A percentile compares a stretch with the other conserved stretches of the same genome.
Conservation (phyloP, 2,113 vertebrate genomes). For the Notechis scutatus region DNA sequence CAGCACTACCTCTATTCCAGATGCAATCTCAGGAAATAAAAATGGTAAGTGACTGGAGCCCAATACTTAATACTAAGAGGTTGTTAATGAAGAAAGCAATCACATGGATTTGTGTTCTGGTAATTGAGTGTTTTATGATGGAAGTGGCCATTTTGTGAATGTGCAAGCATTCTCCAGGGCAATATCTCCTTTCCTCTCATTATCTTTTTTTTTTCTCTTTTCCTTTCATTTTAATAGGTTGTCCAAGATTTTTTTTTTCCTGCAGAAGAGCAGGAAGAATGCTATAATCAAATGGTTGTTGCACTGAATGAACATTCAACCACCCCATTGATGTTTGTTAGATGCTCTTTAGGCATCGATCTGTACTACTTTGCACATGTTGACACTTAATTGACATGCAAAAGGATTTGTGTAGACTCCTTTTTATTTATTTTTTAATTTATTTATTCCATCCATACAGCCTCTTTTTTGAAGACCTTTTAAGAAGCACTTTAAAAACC, state of each 20-base stretch:
- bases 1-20: neutral
- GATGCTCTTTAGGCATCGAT: neutral
- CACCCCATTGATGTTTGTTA: neutral
- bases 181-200: neutral
- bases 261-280: neutral
- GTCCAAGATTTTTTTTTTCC: neutral
- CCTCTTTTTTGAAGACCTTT: neutral
- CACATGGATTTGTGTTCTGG: neutral
- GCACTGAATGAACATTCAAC: neutral
- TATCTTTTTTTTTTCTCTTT: neutral
- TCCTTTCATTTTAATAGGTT: neutral
- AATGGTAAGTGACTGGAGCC: neutral
- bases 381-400: neutral
- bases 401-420: neutral
- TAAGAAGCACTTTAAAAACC: neutral
- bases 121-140: neutral
- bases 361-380: neutral
- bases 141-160: neutral
- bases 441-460: neutral
- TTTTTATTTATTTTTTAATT: neutral
- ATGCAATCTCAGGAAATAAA: neutral
- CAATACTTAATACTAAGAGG: neutral
- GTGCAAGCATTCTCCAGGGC: neutral
- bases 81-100: neutral
- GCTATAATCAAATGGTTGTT: neutral